These are phyloP conservation scores for Bellardia pandia DNA, from an alignment of 2,888 invertebrate species.

Conservation along the genomic window DNA sequence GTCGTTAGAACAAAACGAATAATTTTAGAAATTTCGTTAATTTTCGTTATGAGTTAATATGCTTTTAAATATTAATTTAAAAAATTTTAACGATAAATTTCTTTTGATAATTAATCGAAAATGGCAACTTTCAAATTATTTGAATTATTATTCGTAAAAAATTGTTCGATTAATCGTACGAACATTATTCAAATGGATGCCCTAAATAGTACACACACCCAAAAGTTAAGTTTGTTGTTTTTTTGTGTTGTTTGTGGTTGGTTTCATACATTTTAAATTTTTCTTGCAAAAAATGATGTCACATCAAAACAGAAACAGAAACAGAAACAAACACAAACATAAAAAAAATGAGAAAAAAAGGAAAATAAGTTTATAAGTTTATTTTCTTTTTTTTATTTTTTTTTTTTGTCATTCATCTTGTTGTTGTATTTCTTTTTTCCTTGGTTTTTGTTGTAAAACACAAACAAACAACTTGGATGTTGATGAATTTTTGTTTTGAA, in stretches of 20 bases:
- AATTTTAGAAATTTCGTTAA: no score
- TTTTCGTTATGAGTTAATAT: no score
- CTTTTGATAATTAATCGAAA: no score
- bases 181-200: neutral
- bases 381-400: conserved; percentile 20
- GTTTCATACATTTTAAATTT: conserved; percentile 70
- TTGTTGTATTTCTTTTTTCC: conserved; percentile 12
- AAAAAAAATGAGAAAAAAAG: conserved; percentile 31
- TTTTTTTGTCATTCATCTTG: conserved; percentile 36
- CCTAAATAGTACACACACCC: conserved; percentile 1
- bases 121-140: no score
- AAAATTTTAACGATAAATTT: no score
- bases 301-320: conserved; percentile 46
- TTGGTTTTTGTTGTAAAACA: neutral
- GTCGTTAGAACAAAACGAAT: no score
- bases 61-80: no score
- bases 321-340: neutral
- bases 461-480: conserved; percentile 46
- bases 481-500: conserved; percentile 57
- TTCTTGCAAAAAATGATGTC: conserved; percentile 66
- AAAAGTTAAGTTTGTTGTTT: conserved; percentile 48
- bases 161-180: no score
- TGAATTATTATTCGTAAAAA: no score
- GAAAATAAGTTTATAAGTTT: conserved; percentile 29
- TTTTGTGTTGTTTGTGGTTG: conserved; percentile 49